Evolutionary conservation across 2,797 vertebrate genomes (phyloP), one percentile per base, ranked within the genome.

Genomic region (Protosalanx chinensis): DNA sequence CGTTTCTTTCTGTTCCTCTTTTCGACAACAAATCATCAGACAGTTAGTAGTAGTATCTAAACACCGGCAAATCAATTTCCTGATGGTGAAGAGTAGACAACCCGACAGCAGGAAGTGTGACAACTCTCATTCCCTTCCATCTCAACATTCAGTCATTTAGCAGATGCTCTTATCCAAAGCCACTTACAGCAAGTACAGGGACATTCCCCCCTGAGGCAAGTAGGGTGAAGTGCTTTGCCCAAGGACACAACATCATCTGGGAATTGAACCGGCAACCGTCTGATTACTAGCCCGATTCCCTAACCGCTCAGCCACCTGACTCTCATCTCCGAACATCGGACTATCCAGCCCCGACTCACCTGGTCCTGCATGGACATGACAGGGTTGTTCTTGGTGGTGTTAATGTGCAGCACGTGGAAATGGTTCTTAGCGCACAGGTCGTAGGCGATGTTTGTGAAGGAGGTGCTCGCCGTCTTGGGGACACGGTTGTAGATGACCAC

Each of bases 291-390:
- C 23, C 23, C 23, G 23, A 27, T 27, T 27, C 23, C 23, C 23
- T 27, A 27, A 27, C 23, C 23, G 23, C 23, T 27, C 23, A 27
- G 23, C 23, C 23, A 27, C 23, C 23, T 27, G 23, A 27, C 23
- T 27, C 23, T 27, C 35, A 37, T 37, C 35, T 8, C 35, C 10
- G 7, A 37, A 10, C 15, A 4, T 18, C 6, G 51, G 18, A 2
- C 51, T 16, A 7, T 73, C 65, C 62, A 60, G 60, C 64, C 72
- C 3, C 53, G 23, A 35, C 88, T 87, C 88, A 99, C 97, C 94
- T 99, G 97, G 91, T 99, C 97, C 89, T 98, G 97, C 60, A 99
- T 90, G 78, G 97, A 99, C 97, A 99, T 98, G 85, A 99, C 96
- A 0, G 97, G 97, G 86, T 98, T 99, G 88, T 99, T 99, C 93